These are phyloP conservation scores for Pelecanoides urinatrix DNA, from an alignment of 2,113 vertebrate genomes.

Conservation along the genomic window DNA sequence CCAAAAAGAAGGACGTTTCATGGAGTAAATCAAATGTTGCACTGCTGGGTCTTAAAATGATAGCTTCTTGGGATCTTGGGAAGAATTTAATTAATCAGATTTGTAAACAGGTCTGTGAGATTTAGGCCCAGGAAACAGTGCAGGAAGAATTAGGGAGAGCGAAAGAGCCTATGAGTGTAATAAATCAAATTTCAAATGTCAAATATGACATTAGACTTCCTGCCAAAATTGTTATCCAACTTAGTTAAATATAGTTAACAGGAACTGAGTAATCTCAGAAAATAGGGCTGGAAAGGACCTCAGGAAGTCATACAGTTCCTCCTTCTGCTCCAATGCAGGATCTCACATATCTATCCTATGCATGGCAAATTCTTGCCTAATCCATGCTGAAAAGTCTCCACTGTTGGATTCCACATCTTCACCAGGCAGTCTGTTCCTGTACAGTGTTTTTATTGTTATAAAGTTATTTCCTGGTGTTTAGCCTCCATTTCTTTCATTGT, in stretches of 20 bases:
- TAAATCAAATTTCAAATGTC: background rate
- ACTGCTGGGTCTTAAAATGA: background rate
- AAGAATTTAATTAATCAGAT: background rate
- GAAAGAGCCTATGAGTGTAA: background rate
- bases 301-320: background rate
- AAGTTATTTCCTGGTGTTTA: background rate
- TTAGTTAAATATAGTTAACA: background rate
- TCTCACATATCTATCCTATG: background rate
- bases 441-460: background rate
- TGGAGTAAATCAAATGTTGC: background rate
- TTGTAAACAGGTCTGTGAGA: background rate
- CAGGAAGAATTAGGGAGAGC: background rate
- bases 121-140: background rate
- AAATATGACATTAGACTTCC: background rate
- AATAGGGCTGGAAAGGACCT: background rate
- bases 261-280: background rate
- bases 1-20: background rate
- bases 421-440: background rate
- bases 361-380: background rate
- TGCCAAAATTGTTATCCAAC: background rate
- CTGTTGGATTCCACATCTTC: background rate
- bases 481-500: background rate
- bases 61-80: background rate
- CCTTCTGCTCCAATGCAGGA: rapidly evolving
- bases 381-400: background rate